Evolutionary conservation across 2,888 invertebrate genomes (phyloP), one percentile per base, ranked within the genome.

Genomic region (Lepidonotus clava): DNA sequence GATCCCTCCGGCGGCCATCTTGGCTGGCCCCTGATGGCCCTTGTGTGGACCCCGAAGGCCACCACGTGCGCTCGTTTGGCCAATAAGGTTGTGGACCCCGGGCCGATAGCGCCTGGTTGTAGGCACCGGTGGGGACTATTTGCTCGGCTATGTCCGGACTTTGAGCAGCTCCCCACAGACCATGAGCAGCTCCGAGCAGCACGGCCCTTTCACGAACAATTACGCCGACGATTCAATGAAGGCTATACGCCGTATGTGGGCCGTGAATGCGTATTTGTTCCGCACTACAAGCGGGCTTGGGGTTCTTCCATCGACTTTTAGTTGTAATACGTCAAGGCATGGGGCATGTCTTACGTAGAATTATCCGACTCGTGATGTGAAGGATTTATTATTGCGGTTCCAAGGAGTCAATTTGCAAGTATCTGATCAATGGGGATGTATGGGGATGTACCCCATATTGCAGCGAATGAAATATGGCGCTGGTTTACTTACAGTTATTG

Each of bases 141-240:
- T 80, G 80, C 40, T 28, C 41, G 32, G 46, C 28, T n/a, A 41
- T n/a, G 51, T 24, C 51, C 40, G 34, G 46, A 41, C 24, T 34
- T n/a, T 1, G 46, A 80, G 51, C 14, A 4, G 51, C 80, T 80
- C 80, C 80, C 80, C 80, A 8, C 6, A 32, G n/a, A n/a, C n/a
- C n/a, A n/a, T n/a, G n/a, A n/a, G n/a, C n/a, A n/a, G 80, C 14
- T 32, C 18, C 11, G 80, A 80, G 51, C 80, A 80, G 28, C 80
- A 46, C 80, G 28, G 51, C 46, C 46, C 80, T 80, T 80, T 80
- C 80, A 80, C 46, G 80, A 80, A 80, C 80, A 80, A 80, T 80
- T 80, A 80, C 80, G 41, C 46, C 28, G 46, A 80, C 80, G 41
- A 80, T 80, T 80, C 80, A 32, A 41, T 80, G 80, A 80, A 80